A percentile compares a stretch with the other conserved stretches of the same genome.
phyloP scores from a whole-genome alignment of 2,113 vertebrate genomes.

The Chaenocephalus aceratus region DNA sequence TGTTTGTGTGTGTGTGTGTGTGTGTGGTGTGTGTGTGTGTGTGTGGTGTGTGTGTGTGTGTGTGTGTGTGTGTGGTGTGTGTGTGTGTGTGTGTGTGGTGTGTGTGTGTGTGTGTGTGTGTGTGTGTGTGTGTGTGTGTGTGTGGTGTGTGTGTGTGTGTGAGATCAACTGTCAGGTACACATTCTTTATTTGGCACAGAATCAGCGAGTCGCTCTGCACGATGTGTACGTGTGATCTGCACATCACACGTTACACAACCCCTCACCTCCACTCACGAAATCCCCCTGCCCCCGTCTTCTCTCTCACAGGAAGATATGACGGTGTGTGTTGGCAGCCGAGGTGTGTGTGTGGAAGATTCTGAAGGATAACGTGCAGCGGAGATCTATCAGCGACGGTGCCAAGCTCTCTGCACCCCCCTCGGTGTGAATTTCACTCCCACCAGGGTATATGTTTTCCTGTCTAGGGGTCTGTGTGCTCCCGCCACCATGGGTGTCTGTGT shows the following conservation, averaged over 20 bases:
- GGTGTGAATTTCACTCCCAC: constrained; percentile 66
- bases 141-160: constrained; percentile 12
- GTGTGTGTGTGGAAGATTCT: constrained; percentile 53
- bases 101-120: neutral
- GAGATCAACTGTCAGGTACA: constrained; percentile 27
- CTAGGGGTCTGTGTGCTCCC: constrained; percentile 48
- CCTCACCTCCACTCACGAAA: constrained; percentile 34
- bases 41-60: neutral
- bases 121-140: constrained; percentile 10
- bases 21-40: neutral
- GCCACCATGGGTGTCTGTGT: constrained; percentile 21
- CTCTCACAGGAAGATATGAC: constrained; percentile 35
- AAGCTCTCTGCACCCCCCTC: constrained; percentile 47
- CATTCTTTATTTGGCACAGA: constrained; percentile 36
- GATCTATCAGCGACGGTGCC: constrained; percentile 65
- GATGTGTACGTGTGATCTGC: constrained; percentile 43
- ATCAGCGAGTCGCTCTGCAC: constrained; percentile 12
- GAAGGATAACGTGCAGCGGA: constrained; percentile 70
- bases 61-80: constrained; percentile 7
- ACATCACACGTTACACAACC: constrained; percentile 45
- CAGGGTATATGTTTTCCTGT: constrained; percentile 65
- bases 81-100: neutral
- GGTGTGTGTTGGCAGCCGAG: constrained; percentile 13
- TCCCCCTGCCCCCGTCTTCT: neutral
- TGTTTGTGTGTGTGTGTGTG: neutral